Evolutionary conservation across 2,797 vertebrate genomes (phyloP).

Genomic region (Peromyscus melanophrys): DNA sequence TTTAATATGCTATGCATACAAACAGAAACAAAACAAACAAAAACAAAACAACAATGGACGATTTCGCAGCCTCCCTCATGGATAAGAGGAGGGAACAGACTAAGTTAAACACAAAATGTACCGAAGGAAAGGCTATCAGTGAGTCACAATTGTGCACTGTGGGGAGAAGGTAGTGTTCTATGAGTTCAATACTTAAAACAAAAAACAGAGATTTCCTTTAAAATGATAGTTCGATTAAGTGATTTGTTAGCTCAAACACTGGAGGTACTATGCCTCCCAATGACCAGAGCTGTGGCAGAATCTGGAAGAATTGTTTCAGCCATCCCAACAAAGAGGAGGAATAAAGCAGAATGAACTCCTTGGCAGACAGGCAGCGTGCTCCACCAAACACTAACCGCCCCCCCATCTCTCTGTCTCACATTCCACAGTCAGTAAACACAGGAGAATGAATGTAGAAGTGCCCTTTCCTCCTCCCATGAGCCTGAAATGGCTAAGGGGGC

Average conservation of each 20-base stretch:
- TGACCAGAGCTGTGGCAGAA: not conserved
- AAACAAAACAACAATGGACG: not conserved
- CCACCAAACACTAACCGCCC: not conserved
- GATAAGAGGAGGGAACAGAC: not conserved
- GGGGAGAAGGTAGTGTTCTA: no score
- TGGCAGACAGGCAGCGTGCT: not conserved
- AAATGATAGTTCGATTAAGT: not conserved
- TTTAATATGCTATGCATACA: not conserved
- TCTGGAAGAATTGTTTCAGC: not conserved
- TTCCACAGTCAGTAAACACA: not conserved
- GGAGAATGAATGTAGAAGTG: not conserved
- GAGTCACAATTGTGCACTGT: not conserved
- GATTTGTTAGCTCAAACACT: not conserved
- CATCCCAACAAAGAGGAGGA: not conserved
- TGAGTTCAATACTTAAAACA: not conserved
- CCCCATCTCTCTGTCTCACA: not conserved
- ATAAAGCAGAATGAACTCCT: not conserved
- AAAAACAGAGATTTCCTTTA: not conserved
- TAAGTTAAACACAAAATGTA: not conserved
- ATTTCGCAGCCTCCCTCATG: not conserved
- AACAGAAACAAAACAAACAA: not conserved
- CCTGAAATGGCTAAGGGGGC: not conserved
- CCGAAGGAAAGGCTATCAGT: not conserved
- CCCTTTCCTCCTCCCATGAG: not conserved
- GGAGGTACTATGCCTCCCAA: not conserved